These are phyloP conservation scores for Salvelinus sp. DNA, from an alignment of 2,113 vertebrate genomes.

Conservation along the genomic window DNA sequence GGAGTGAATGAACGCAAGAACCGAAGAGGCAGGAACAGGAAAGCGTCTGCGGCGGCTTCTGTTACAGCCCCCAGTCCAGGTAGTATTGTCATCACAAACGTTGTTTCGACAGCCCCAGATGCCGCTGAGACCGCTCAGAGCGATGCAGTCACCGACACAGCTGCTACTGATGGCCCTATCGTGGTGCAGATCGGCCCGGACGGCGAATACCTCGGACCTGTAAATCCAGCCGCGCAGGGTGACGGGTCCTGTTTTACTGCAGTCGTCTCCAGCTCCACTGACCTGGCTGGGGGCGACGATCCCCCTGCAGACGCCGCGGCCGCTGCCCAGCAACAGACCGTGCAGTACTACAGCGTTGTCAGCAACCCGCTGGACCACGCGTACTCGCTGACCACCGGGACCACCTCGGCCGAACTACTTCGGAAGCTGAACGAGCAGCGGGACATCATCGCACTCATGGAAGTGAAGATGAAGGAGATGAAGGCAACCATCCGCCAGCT, in stretches of 20 bases:
- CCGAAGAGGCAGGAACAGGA: constrained; percentile 73
- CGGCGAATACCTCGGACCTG: constrained; percentile 81
- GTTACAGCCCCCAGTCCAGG: constrained; percentile 29
- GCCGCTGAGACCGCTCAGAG: constrained; percentile 66
- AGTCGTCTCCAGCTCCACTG: constrained; percentile 40
- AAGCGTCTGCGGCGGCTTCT: constrained; percentile 50
- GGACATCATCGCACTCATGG: constrained; percentile 96
- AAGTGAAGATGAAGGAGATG: constrained; percentile 99
- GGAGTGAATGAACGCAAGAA: constrained; percentile 91
- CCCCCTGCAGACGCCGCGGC: constrained; percentile 50
- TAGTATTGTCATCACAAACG: constrained; percentile 58
- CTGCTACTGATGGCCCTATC: constrained; percentile 59
- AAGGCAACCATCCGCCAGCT: constrained; percentile 95
- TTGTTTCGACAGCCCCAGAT: constrained; percentile 47
- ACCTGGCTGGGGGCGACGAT: constrained; percentile 52
- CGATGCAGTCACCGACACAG: constrained; percentile 60
- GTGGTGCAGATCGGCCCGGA: constrained; percentile 77
- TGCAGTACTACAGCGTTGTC: constrained; percentile 67
- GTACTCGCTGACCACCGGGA: constrained; percentile 93
- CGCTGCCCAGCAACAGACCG: constrained; percentile 60
- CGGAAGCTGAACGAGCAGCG: constrained; percentile 95
- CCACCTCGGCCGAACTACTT: constrained; percentile 92
- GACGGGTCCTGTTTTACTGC: constrained; percentile 58
- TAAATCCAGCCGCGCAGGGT: constrained; percentile 77
- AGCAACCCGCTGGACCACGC: constrained; percentile 85